Evolutionary conservation across 2,113 vertebrate genomes (phyloP).

Genomic region (Strix aluco): DNA sequence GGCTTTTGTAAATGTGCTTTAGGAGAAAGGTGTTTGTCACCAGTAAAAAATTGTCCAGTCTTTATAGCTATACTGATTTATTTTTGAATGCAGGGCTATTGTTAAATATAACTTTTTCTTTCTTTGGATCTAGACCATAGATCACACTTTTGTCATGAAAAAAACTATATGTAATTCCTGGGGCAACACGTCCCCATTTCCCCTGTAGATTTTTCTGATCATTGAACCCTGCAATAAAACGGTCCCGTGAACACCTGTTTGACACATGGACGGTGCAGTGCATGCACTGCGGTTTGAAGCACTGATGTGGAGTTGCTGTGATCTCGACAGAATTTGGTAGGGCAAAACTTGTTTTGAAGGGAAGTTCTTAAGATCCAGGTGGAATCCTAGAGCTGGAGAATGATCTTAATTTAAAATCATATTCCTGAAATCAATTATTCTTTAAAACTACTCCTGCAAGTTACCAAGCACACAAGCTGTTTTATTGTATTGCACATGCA

Average conservation of each 20-base stretch:
- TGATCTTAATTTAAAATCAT: background rate
- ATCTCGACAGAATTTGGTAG: background rate
- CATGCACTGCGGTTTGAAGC: background rate
- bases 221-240: slow-evolving; percentile 49
- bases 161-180: slow-evolving; percentile 28
- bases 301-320: background rate
- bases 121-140: slow-evolving; percentile 17
- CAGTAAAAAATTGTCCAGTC: background rate
- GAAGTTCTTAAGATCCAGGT: background rate
- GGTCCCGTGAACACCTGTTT: slow-evolving; percentile 37
- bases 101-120: background rate
- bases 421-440: background rate
- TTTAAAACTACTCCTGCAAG: background rate
- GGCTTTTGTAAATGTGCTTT: background rate
- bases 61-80: slow-evolving; percentile 47
- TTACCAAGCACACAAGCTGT: background rate
- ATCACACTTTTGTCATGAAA: background rate
- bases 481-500: background rate
- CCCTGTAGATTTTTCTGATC: slow-evolving; percentile 52
- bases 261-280: background rate
- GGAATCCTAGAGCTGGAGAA: background rate
- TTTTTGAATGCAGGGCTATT: slow-evolving; percentile 25
- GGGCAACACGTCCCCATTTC: slow-evolving; percentile 33
- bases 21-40: background rate
- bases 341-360: background rate